phyloP scores from a whole-genome alignment of 2,113 vertebrate species.

The Rissa tridactyla region DNA sequence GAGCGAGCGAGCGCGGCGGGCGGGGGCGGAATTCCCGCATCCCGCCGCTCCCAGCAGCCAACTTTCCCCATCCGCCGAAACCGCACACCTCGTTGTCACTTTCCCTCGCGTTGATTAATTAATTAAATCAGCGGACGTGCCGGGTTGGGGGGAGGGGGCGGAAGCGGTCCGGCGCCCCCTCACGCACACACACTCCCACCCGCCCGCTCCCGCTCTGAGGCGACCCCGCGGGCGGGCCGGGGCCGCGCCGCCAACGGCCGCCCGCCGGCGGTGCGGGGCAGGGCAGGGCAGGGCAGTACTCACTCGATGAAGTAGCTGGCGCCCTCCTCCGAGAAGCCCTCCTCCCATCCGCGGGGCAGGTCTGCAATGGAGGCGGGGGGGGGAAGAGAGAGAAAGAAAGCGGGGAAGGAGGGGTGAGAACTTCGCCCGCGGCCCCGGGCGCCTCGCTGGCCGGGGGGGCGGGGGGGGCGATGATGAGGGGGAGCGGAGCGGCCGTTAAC shows the following conservation, averaged over 20 bases:
- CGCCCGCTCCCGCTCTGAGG: background rate
- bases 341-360: slow-evolving; percentile 95
- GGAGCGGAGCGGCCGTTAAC: background rate
- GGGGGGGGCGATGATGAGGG: background rate
- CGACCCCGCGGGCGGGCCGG: background rate
- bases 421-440: background rate
- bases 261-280: background rate
- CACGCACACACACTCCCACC: too few species aligned
- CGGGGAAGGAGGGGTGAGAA: background rate
- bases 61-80: background rate
- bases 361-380: slow-evolving; percentile 70
- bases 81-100: background rate
- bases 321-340: slow-evolving; percentile 95
- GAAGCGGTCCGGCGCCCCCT: background rate
- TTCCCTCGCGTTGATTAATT: rapidly evolving
- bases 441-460: background rate
- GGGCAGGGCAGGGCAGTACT: slow-evolving; percentile 67
- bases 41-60: background rate
- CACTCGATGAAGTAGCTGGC: slow-evolving; percentile 99
- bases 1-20: background rate
- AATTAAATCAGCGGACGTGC: background rate
- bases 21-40: background rate
- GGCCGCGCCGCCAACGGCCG: background rate
- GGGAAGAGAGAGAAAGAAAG: background rate
- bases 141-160: background rate